phyloP scores from a whole-genome alignment of 2,888 invertebrate genomes.

The Nasonia oneida region DNA sequence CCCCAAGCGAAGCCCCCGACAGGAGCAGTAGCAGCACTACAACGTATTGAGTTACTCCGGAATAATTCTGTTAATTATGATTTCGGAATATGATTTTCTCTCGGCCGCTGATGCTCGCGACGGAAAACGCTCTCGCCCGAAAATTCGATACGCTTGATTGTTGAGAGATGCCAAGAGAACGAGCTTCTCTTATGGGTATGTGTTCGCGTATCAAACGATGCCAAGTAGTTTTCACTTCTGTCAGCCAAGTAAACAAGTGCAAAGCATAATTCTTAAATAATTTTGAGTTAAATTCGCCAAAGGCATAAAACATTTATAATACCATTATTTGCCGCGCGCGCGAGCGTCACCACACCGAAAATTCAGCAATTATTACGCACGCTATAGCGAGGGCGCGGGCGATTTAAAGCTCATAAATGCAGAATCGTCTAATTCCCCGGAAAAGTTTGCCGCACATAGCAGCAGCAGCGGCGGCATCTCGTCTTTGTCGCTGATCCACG shows the following conservation, averaged over 20 bases:
- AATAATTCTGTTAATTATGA: slow-evolving; percentile 79
- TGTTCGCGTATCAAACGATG: background rate
- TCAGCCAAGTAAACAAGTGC: background rate
- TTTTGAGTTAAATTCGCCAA: background rate
- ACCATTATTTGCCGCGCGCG: background rate
- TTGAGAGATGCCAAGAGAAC: slow-evolving; percentile 21
- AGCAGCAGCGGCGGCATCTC: slow-evolving; percentile 15
- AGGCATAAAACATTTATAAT: background rate
- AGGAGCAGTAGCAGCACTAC: slow-evolving; percentile 51
- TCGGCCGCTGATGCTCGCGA: background rate
- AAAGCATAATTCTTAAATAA: background rate
- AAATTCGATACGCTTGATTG: slow-evolving; percentile 59
- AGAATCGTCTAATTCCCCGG: slow-evolving; percentile 64
- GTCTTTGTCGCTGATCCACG: slow-evolving; percentile 56
- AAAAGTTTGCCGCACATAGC: slow-evolving; percentile 50
- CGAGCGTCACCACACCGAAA: background rate
- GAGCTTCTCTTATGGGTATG: background rate
- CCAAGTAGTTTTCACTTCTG: background rate
- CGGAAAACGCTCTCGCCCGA: slow-evolving; percentile 26
- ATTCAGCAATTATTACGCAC: background rate
- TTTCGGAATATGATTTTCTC: slow-evolving; percentile 75
- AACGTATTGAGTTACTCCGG: slow-evolving; percentile 77
- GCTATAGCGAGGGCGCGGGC: slow-evolving; percentile 29
- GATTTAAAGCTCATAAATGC: slow-evolving; percentile 75
- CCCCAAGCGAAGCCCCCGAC: slow-evolving; percentile 51